A percentile compares a stretch with the other conserved stretches of the same genome.
Evolutionary conservation across 2,888 invertebrate genomes (phyloP).

Genomic region (Phrixothrix hirtus): DNA sequence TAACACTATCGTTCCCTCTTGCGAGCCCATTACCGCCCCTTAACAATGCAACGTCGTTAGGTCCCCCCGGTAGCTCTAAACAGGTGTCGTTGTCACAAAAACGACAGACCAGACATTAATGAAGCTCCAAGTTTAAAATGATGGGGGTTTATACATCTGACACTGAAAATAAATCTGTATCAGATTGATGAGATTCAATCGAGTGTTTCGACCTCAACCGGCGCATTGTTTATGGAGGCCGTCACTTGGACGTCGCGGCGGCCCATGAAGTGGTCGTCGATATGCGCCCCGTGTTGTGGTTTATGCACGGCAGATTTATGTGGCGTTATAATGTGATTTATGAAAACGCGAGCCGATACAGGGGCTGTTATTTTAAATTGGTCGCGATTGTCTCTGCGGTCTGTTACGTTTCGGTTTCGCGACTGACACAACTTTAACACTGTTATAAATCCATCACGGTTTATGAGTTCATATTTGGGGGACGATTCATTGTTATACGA

Average conservation of each 20-base stretch:
- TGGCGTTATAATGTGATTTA: slow-evolving; percentile 52
- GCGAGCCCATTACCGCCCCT: slow-evolving; percentile 50
- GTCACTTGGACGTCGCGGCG: slow-evolving; percentile 47
- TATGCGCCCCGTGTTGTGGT: slow-evolving; percentile 48
- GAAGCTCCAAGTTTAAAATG: slow-evolving; percentile 39
- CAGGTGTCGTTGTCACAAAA: slow-evolving; percentile 52
- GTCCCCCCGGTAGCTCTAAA: slow-evolving; percentile 43
- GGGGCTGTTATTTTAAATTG: slow-evolving; percentile 33
- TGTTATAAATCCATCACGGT: slow-evolving; percentile 41
- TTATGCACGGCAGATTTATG: slow-evolving; percentile 53
- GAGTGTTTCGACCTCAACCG: slow-evolving; percentile 47
- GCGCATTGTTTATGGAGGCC: slow-evolving; percentile 47
- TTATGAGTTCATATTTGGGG: slow-evolving; percentile 38
- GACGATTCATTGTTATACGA: slow-evolving; percentile 33
- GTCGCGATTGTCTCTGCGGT: slow-evolving; percentile 35
- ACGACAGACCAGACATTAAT: slow-evolving; percentile 43
- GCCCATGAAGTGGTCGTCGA: slow-evolving; percentile 47
- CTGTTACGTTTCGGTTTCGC: slow-evolving; percentile 34
- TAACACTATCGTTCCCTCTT: slow-evolving; percentile 51
- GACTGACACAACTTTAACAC: slow-evolving; percentile 39
- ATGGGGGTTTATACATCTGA: slow-evolving; percentile 32
- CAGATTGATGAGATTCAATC: slow-evolving; percentile 51
- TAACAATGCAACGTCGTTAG: slow-evolving; percentile 50
- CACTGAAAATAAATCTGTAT: slow-evolving; percentile 36
- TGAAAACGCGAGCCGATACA: slow-evolving; percentile 46